These are phyloP conservation scores for Neolamprologus falcicula DNA, from an alignment of 2,113 vertebrate species.

Conservation along the genomic window DNA sequence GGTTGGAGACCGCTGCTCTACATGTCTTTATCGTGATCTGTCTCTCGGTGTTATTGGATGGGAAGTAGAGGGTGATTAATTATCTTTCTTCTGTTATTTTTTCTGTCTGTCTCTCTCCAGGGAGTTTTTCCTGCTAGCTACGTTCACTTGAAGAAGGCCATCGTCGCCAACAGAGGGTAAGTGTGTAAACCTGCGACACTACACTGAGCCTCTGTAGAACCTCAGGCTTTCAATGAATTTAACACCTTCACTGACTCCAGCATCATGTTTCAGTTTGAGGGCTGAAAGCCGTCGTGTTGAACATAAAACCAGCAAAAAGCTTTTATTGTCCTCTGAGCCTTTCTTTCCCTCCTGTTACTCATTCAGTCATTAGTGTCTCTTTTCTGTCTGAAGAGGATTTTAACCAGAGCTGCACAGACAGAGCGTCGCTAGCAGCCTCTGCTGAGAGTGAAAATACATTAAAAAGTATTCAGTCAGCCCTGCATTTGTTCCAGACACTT, in stretches of 20 bases:
- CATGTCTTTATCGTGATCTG: neutral
- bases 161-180: constrained; percentile 69
- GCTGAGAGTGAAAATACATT: neutral
- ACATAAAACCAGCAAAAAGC: neutral
- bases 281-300: neutral
- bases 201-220: neutral
- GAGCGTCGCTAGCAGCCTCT: neutral
- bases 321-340: neutral
- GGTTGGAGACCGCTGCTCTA: fast-evolving
- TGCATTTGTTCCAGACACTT: neutral
- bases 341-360: neutral
- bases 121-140: constrained; percentile 69
- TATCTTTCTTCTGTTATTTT: neutral
- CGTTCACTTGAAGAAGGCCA: constrained; percentile 69
- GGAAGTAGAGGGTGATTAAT: neutral
- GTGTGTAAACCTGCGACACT: neutral
- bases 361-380: neutral
- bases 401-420: neutral
- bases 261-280: neutral
- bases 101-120: constrained; percentile 26
- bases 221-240: neutral
- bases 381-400: neutral
- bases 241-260: neutral
- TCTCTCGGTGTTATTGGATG: neutral
- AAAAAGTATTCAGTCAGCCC: neutral